Evolutionary conservation across 2,888 invertebrate genomes (phyloP).

Genomic region (Platypus cylindrus): DNA sequence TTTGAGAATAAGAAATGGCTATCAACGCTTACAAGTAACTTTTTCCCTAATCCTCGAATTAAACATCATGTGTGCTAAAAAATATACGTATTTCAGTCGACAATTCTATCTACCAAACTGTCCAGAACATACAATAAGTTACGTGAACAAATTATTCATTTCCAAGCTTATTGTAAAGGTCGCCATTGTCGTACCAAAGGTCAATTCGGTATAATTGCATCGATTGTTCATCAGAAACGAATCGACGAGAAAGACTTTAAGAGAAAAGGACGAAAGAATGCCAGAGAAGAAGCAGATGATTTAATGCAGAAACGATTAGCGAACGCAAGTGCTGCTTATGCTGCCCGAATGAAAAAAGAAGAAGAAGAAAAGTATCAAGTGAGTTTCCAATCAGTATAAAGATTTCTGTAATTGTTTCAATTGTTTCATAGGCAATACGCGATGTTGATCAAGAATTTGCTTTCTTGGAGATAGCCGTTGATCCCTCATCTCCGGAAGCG

Average conservation of each 20-base stretch:
- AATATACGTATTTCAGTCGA: conserved; percentile 47
- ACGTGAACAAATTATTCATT: conserved; percentile 50
- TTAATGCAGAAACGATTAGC: conserved; percentile 57
- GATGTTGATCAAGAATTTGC: conserved; percentile 55
- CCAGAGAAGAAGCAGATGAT: conserved; percentile 51
- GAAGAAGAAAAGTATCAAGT: conserved; percentile 27
- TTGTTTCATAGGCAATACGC: conserved; percentile 32
- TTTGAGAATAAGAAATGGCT: conserved; percentile 59
- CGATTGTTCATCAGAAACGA: conserved; percentile 35
- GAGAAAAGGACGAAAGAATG: conserved; percentile 39
- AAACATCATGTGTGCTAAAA: too few species aligned
- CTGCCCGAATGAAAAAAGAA: conserved; percentile 39
- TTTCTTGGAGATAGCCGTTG: conserved; percentile 14
- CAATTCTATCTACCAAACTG: conserved; percentile 61
- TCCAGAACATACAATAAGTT: conserved; percentile 58
- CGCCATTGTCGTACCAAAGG: conserved; percentile 54
- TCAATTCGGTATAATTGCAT: conserved; percentile 37
- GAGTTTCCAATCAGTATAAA: conserved; percentile 1
- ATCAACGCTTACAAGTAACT: conserved; percentile 58
- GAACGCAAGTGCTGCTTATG: conserved; percentile 46
- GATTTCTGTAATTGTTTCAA: neutral
- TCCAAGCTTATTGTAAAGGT: conserved; percentile 71
- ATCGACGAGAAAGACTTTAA: conserved; percentile 48
- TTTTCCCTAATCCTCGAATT: neutral
- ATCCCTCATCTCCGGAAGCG: conserved; percentile 2